Evolutionary conservation across 2,113 vertebrate species (phyloP).

Genomic region (Brachypteracias leptosomus): DNA sequence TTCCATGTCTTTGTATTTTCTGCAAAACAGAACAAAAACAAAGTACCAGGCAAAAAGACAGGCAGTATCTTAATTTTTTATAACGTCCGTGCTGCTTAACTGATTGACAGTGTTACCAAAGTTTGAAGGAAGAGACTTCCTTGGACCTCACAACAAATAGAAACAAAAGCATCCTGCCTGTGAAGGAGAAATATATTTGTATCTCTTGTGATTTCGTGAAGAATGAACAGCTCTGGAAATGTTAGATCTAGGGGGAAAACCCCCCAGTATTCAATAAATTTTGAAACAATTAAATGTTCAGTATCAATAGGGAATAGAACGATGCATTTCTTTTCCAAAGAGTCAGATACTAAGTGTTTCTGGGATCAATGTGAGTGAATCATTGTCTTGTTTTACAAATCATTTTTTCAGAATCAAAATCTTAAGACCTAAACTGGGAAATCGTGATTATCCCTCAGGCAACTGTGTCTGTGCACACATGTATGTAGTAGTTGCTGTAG

Average conservation of each 20-base stretch:
- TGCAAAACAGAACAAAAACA: background rate
- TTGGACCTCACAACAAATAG: background rate
- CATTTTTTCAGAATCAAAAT: background rate
- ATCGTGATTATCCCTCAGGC: background rate
- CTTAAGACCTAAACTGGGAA: background rate
- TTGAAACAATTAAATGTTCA: background rate
- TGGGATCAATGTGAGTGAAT: background rate
- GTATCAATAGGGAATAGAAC: background rate
- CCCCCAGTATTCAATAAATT: background rate
- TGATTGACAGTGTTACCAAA: background rate
- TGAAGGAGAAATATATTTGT: background rate
- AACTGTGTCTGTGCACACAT: background rate
- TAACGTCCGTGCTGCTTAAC: background rate
- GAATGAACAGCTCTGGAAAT: fast-evolving
- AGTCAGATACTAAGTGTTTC: background rate
- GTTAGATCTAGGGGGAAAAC: background rate
- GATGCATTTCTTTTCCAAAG: background rate
- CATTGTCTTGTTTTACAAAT: background rate
- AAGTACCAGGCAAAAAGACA: background rate
- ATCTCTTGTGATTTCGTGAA: background rate
- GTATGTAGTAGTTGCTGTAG: background rate
- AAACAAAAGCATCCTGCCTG: background rate
- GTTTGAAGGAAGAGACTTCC: background rate
- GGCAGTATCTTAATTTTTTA: background rate
- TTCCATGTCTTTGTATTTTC: background rate